Conservation (phyloP, 2,113 vertebrate genomes). For the Archilochus colubris region DNA sequence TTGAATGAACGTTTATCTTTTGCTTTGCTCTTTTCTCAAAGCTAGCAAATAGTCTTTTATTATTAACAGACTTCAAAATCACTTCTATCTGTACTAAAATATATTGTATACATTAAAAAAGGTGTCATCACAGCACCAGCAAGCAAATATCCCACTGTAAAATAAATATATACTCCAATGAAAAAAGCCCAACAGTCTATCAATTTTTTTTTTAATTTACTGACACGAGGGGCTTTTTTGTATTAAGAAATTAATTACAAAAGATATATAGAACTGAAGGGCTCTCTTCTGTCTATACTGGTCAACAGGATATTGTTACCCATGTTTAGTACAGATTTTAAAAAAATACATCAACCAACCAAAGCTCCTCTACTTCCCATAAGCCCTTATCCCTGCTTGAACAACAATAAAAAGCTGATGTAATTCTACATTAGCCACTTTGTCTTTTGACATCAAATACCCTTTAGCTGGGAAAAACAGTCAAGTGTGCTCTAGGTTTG, state of each 20-base stretch:
- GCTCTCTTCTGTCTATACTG: neutral
- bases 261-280: neutral
- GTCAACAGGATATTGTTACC: neutral
- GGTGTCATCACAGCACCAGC: neutral
- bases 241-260: neutral
- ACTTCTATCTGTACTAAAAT: neutral
- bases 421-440: conserved; percentile 41
- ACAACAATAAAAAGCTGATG: neutral
- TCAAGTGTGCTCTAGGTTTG: neutral
- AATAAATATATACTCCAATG: neutral
- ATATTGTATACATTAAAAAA: neutral
- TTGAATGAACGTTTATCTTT: neutral
- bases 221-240: neutral
- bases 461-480: conserved; percentile 36
- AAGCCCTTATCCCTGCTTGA: neutral
- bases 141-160: neutral
- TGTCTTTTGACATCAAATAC: conserved; percentile 37
- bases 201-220: neutral
- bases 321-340: neutral
- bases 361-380: neutral
- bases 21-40: neutral
- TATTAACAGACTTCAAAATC: neutral
- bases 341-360: neutral
- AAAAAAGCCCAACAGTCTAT: neutral
- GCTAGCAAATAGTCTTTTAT: neutral